Conservation (phyloP, 2,113 vertebrate genomes). For the Pseudorasbora parva region DNA sequence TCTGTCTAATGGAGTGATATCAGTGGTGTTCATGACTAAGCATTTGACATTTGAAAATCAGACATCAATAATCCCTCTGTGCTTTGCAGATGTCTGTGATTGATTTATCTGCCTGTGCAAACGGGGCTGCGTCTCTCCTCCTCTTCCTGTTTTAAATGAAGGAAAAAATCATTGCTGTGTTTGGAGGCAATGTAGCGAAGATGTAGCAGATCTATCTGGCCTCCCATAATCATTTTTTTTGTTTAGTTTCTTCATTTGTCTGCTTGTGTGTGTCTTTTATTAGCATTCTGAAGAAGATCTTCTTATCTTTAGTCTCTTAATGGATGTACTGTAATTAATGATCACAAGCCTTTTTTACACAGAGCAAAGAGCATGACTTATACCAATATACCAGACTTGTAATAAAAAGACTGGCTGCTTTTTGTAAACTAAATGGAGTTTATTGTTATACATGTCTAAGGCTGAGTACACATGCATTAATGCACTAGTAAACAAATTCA, state of each 20-base stretch:
- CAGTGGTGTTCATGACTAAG: constrained; percentile 35
- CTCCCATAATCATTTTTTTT: neutral
- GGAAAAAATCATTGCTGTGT: neutral
- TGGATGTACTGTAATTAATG: neutral
- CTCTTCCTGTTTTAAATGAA: constrained; percentile 26
- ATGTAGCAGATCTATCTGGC: neutral
- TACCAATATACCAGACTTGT: neutral
- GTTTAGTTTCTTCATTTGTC: neutral
- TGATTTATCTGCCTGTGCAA: constrained; percentile 39
- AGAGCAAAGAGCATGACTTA: neutral
- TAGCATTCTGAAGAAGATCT: neutral
- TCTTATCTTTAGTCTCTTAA: neutral
- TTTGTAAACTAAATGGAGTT: neutral
- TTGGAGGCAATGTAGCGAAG: neutral
- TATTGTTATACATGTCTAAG: neutral
- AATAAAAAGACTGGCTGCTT: neutral
- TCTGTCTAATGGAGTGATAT: constrained; percentile 35
- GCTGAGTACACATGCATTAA: neutral
- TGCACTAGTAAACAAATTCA: neutral
- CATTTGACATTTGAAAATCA: constrained; percentile 37
- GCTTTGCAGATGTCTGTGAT: constrained; percentile 37
- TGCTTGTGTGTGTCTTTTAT: constrained; percentile 8
- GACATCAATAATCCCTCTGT: constrained; percentile 44
- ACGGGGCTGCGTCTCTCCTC: neutral
- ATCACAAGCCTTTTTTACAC: neutral